These are phyloP conservation scores for Actenoides lindsayi DNA, from an alignment of 2,113 vertebrate species.

Conservation along the genomic window DNA sequence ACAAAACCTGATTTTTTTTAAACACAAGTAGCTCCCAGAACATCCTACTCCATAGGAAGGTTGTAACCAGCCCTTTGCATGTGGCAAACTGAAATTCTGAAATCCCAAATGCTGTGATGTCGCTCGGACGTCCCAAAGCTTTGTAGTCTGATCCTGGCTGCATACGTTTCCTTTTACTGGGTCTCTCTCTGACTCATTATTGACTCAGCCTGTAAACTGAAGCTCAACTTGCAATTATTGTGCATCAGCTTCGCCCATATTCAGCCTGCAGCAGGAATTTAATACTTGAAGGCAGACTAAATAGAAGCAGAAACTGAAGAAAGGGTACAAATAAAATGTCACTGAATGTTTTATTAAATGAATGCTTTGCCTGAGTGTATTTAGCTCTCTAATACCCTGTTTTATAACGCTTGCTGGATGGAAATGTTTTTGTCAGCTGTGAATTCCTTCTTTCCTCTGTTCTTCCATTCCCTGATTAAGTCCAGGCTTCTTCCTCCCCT, in stretches of 20 bases:
- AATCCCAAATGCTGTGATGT: background rate
- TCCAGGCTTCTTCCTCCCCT: background rate
- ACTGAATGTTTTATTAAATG: conserved; percentile 56
- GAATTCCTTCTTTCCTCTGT: background rate
- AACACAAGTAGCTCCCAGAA: background rate
- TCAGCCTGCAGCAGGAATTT: conserved; percentile 60
- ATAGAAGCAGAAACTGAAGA: conserved; percentile 36
- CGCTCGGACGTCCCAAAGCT: background rate
- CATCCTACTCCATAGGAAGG: background rate
- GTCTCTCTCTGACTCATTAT: conserved; percentile 62
- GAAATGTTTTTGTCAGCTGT: conserved; percentile 1
- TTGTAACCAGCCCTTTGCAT: background rate
- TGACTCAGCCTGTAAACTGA: conserved; percentile 70
- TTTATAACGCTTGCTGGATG: conserved; percentile 28
- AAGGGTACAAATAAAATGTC: conserved; percentile 59
- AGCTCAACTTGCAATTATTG: conserved; percentile 58
- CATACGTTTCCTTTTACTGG: conserved; percentile 19
- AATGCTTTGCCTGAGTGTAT: conserved; percentile 22
- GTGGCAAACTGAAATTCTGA: background rate
- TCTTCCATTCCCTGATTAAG: background rate
- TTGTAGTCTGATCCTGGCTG: background rate
- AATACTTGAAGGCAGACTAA: conserved; percentile 56
- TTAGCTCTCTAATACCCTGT: conserved; percentile 15
- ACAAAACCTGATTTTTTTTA: background rate
- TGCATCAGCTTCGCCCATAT: conserved; percentile 30